Conservation (phyloP, 1,140 invertebrate genomes). For the Lerema accius region DNA sequence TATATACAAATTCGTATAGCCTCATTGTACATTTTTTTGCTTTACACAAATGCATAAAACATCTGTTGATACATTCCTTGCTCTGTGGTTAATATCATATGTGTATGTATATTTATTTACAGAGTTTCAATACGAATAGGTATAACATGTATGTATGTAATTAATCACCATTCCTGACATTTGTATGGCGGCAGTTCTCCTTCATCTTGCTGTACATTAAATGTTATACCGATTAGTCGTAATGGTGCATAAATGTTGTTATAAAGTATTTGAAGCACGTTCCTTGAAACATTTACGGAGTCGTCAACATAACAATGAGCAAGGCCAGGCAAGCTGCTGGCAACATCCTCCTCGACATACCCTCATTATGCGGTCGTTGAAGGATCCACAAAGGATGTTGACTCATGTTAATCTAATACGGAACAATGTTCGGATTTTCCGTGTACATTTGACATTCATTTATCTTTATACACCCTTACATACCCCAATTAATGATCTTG, state of each 20-base stretch:
- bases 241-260: slow-evolving; percentile 1
- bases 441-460: no score
- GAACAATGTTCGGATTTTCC: slow-evolving; percentile 17
- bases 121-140: no score
- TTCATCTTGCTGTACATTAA: neutral
- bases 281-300: slow-evolving; percentile 39
- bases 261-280: slow-evolving; percentile 42
- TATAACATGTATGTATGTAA: no score
- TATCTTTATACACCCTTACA: no score
- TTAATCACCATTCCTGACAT: no score
- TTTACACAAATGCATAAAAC: no score
- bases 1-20: no score
- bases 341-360: slow-evolving; percentile 13
- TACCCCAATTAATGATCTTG: no score
- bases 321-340: slow-evolving; percentile 38
- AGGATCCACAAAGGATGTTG: slow-evolving; percentile 33
- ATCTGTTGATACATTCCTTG: no score
- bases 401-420: slow-evolving; percentile 30
- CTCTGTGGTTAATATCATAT: no score
- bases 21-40: no score
- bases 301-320: slow-evolving; percentile 41
- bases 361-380: slow-evolving; percentile 13
- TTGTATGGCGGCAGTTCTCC: neutral
- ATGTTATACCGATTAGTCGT: slow-evolving; percentile 4
- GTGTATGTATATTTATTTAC: no score